Base-by-base conservation (phyloP, 2,888 invertebrate species). In the Elysia crispata region DNA sequence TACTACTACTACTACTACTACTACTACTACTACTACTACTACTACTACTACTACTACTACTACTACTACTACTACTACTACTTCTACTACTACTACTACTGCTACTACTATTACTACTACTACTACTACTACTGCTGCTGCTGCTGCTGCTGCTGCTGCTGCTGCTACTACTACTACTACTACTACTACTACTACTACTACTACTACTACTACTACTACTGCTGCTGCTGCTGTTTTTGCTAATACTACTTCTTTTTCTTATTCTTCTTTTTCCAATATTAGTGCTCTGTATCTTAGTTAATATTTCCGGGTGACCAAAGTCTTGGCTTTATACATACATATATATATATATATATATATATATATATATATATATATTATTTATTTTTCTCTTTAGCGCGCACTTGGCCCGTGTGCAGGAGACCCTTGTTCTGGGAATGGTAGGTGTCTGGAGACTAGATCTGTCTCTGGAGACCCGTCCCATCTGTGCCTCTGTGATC, bases 391-490 rank as follows among this genome's bases (percentile, higher is more conserved):
- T 41, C 49, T 1, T 1, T 80, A 90, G 90, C 86, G 85, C 54
- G 88, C 88, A 0, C 83, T 89, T 6, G 90, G 90, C 8, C 88
- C 87, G 13, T 91, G 91, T 77, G 85, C 85, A 11, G 80, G 73
- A 5, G 85, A 87, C 54, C 89, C 90, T 0, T 91, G 91, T 84
- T 75, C 83, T 64, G 87, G 88, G 75, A 84, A 82, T 23, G 90
- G 90, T 0, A 84, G 85, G 25, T 91, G 91, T 81, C 79, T 90
- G 31, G 89, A 89, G 79, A 87, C 86, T 0, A 81, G 84, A 28
- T 84, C 82, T 41, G 79, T 76, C 0, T 75, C 82, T 8, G 86
- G 84, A 76, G 81, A 83, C 75, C 81, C 87, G 25, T 82, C 82
- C 0, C 86, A 84, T 57, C 73, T 85, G 57, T 90, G 90, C 84